These are phyloP conservation scores for Kryptolebias marmoratus DNA, from an alignment of 2,113 vertebrate species.

Conservation along the genomic window DNA sequence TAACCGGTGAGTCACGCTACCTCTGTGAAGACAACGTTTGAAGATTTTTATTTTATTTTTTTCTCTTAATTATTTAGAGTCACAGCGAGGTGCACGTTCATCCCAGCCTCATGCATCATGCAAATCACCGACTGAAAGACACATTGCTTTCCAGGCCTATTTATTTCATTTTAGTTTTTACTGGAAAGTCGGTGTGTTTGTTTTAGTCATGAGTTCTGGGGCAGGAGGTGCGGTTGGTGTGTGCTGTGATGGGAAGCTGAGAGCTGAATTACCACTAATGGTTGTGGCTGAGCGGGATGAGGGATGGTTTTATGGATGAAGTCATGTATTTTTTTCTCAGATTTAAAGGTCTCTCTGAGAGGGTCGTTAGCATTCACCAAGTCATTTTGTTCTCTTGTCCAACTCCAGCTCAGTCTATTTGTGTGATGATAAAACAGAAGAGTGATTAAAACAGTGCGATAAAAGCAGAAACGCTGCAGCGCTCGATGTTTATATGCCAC, in stretches of 20 bases:
- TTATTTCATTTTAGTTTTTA: neutral
- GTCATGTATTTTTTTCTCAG: conserved; percentile 55
- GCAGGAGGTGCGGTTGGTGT: conserved; percentile 47
- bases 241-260: conserved; percentile 60
- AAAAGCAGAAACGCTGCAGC: conserved; percentile 41
- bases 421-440: conserved; percentile 44
- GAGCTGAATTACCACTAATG: conserved; percentile 68
- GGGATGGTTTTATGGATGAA: conserved; percentile 65
- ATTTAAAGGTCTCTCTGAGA: conserved; percentile 62
- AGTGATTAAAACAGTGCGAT: conserved; percentile 62
- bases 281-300: conserved; percentile 46
- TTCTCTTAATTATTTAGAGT: conserved; percentile 70
- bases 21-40: conserved; percentile 56
- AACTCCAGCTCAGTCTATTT: conserved; percentile 50
- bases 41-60: conserved; percentile 48
- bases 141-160: conserved; percentile 6
- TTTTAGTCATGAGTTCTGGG: conserved; percentile 47
- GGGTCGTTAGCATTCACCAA: conserved; percentile 37
- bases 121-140: conserved; percentile 58
- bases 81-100: conserved; percentile 33
- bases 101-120: conserved; percentile 67
- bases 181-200: conserved; percentile 40
- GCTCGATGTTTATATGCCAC: conserved; percentile 31
- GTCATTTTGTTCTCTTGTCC: conserved; percentile 31
- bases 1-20: conserved; percentile 57